Conservation (phyloP, 2,113 vertebrate genomes). For the Hydrolagus affinis region DNA sequence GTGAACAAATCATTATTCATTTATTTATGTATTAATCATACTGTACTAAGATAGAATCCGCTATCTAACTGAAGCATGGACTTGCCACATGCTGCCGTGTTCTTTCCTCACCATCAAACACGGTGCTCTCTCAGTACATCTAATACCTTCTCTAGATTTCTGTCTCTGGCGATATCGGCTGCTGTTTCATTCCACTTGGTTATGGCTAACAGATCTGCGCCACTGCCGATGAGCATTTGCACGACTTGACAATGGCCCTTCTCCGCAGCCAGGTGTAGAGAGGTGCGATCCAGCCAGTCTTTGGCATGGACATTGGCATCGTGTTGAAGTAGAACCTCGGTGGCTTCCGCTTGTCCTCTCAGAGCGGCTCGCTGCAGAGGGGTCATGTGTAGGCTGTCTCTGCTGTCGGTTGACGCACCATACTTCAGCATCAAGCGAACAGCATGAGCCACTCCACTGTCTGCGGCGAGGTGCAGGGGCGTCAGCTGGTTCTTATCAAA, state of each 20-base stretch:
- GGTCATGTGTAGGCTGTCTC: constrained; percentile 37
- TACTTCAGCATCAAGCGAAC: constrained; percentile 33
- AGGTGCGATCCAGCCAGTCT: constrained; percentile 35
- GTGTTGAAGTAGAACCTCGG: constrained; percentile 40
- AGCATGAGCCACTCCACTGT: constrained; percentile 37
- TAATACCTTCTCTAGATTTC: constrained; percentile 9
- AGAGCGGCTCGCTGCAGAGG: constrained; percentile 27
- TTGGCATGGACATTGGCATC: constrained; percentile 35
- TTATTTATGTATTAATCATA: too few species aligned
- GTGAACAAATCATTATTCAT: too few species aligned
- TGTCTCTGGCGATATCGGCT: constrained; percentile 31
- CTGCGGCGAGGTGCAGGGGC: constrained; percentile 43
- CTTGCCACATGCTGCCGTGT: too few species aligned
- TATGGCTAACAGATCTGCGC: constrained; percentile 35
- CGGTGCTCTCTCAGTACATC: background rate
- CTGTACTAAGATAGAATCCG: too few species aligned
- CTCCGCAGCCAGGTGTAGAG: constrained; percentile 39
- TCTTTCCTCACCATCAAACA: background rate
- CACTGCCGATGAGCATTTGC: constrained; percentile 25
- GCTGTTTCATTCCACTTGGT: constrained; percentile 40
- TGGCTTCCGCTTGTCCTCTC: constrained; percentile 30
- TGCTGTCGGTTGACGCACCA: constrained; percentile 33
- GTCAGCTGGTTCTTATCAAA: constrained; percentile 35
- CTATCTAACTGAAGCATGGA: too few species aligned
- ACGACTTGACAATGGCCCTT: constrained; percentile 36